A percentile compares a stretch with the other conserved stretches of the same genome.
These are phyloP conservation scores for Acronicta alni DNA, from an alignment of 2,888 invertebrate genomes.

Conservation along the genomic window DNA sequence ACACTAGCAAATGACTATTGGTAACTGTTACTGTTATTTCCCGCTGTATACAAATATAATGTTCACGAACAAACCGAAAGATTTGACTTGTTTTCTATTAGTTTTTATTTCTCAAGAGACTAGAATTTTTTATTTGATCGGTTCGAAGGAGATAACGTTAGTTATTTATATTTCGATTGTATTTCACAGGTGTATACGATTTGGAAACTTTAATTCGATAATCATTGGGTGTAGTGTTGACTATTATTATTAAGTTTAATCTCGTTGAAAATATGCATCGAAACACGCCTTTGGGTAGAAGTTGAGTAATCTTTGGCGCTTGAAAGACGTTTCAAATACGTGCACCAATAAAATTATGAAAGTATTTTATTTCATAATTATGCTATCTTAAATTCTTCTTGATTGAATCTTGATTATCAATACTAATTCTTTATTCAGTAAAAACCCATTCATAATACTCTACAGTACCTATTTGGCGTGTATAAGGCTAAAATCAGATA, in stretches of 20 bases:
- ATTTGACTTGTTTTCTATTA: constrained; percentile 58
- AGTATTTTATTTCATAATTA: too few relatives aligned
- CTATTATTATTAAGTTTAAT: constrained; percentile 9
- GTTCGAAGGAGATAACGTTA: constrained; percentile 32
- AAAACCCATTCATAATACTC: constrained; percentile 11
- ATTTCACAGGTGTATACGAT: constrained; percentile 21
- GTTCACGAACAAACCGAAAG: constrained; percentile 51
- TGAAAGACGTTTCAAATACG: background rate
- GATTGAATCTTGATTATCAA: too few relatives aligned
- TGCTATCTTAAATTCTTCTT: too few relatives aligned
- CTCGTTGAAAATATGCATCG: constrained; percentile 12
- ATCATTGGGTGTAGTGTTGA: constrained; percentile 27
- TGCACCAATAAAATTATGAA: too few relatives aligned
- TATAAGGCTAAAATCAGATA: constrained; percentile 40
- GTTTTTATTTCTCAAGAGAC: constrained; percentile 46
- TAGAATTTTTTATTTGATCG: constrained; percentile 46
- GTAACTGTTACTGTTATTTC: constrained; percentile 56
- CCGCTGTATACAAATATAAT: constrained; percentile 58
- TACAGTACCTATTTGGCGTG: constrained; percentile 4
- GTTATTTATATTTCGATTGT: constrained; percentile 32
- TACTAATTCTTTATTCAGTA: constrained; percentile 1
- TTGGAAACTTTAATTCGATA: constrained; percentile 20
- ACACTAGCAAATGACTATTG: constrained; percentile 58
- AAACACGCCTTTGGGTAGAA: constrained; percentile 1
- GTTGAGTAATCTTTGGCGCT: background rate